Percentiles rank a stretch among this genome's conserved stretches.
Evolutionary conservation across 2,888 invertebrate genomes (phyloP).

Genomic region (Schizotus pectinicornis): DNA sequence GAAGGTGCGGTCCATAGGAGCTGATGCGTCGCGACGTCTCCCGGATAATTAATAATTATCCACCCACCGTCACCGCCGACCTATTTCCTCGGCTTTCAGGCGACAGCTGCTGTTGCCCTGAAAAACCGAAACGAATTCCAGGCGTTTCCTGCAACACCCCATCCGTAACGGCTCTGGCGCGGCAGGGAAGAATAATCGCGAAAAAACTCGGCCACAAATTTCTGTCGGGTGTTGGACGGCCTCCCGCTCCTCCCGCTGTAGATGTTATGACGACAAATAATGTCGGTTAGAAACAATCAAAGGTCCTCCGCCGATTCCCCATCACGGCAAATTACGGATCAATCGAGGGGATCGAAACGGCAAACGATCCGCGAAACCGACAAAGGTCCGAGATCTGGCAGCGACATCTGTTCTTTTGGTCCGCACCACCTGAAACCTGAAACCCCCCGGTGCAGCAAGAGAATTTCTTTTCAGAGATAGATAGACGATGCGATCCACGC

Average conservation of each 20-base stretch:
- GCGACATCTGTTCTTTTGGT: slow-evolving; percentile 26
- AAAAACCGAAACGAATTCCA: neutral
- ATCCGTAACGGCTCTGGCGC: neutral
- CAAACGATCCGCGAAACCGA: slow-evolving; percentile 21
- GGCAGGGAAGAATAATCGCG: no score
- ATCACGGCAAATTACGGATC: no score
- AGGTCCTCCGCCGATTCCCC: neutral
- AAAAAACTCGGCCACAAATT: no score
- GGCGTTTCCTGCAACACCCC: neutral
- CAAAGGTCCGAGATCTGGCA: slow-evolving; percentile 17
- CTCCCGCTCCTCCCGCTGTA: no score
- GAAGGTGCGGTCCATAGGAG: neutral
- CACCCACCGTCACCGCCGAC: no score
- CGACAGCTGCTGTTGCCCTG: neutral
- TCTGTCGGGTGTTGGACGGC: no score
- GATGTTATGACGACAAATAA: no score
- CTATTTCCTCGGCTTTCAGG: neutral
- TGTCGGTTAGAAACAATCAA: no score
- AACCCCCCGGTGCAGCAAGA: neutral
- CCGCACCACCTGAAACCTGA: slow-evolving; percentile 24
- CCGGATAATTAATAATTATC: neutral
- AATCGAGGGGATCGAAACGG: slow-evolving; percentile 27
- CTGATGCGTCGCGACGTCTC: neutral
- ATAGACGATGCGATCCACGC: slow-evolving; percentile 3
- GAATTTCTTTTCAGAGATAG: neutral